These are phyloP conservation scores for Cygnus atratus DNA, from an alignment of 2,113 vertebrate genomes.

Conservation along the genomic window DNA sequence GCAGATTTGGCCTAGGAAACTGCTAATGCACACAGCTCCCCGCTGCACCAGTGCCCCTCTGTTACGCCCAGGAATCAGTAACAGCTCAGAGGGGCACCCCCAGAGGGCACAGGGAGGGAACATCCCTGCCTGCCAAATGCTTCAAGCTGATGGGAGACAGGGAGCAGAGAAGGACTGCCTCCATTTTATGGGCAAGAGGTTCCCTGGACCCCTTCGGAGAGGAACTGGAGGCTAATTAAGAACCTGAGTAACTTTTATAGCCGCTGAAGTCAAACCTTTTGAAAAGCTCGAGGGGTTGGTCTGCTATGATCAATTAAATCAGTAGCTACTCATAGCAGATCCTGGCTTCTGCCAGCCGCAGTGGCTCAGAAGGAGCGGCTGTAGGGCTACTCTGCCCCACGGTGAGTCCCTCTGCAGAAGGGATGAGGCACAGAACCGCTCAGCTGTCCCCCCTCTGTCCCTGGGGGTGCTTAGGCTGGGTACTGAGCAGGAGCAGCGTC, in stretches of 20 bases:
- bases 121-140: background rate
- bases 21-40: background rate
- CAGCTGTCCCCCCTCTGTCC: background rate
- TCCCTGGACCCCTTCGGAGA: background rate
- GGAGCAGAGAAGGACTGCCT: background rate
- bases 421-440: background rate
- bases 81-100: background rate
- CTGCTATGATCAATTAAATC: background rate
- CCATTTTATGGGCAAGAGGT: background rate
- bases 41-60: background rate
- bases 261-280: background rate
- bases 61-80: rapidly evolving
- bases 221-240: background rate
- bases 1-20: background rate
- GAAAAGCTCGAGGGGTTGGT: background rate
- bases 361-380: background rate
- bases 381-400: background rate
- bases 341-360: background rate
- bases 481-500: background rate
- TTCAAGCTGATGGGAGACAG: background rate
- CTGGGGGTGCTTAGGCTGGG: background rate
- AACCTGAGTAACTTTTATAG: background rate
- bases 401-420: background rate
- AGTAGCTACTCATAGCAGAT: background rate
- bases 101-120: background rate